A percentile compares a stretch with the other conserved stretches of the same genome.
These are phyloP conservation scores for Alcedo quadribrachys DNA, from an alignment of 2,797 vertebrate species.

Conservation along the genomic window DNA sequence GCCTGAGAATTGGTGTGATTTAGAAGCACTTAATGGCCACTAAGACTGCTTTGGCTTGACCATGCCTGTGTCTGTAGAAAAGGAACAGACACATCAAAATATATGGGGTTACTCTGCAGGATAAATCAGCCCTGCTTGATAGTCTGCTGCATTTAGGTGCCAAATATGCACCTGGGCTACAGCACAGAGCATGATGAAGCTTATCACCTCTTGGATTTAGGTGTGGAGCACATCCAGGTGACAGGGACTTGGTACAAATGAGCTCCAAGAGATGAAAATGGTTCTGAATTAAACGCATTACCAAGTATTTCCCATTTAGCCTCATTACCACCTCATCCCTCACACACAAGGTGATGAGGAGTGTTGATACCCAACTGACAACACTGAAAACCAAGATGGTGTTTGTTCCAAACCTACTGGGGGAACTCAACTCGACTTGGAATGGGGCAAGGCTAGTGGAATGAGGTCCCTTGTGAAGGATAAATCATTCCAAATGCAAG, in stretches of 20 bases:
- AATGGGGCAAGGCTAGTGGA: not conserved
- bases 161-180: not conserved
- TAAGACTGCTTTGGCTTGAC: not conserved
- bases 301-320: not conserved
- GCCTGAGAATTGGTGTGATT: not conserved
- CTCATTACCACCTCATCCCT: not conserved
- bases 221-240: not conserved
- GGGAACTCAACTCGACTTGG: slow-evolving; percentile 14
- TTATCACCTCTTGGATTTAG: not conserved
- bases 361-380: not conserved
- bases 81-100: not conserved
- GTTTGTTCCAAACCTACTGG: not conserved
- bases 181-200: not conserved
- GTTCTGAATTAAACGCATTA: not conserved
- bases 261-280: not conserved
- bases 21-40: not conserved
- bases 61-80: accelerated
- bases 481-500: slow-evolving; percentile 61
- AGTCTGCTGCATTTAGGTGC: accelerated
- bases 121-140: not conserved
- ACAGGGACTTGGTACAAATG: not conserved
- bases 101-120: not conserved
- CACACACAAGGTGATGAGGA: not conserved
- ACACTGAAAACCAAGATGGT: not conserved
- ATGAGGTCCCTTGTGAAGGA: slow-evolving; percentile 48